Percentiles rank a stretch among this genome's conserved stretches.
phyloP scores from a whole-genome alignment of 1,140 invertebrate genomes.

The Phymastichus coffea region DNA sequence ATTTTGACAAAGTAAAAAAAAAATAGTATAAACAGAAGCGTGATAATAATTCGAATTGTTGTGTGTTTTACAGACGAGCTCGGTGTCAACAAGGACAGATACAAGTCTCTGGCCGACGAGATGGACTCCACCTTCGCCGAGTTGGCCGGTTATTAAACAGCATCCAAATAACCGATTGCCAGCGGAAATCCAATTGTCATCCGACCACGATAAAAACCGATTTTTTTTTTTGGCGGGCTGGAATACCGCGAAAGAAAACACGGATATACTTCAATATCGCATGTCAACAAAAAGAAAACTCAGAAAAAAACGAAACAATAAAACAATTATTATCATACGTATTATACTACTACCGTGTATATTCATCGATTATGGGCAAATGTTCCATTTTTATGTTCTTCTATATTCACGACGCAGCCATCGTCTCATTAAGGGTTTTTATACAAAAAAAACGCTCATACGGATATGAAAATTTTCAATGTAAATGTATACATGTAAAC shows the following conservation, averaged over 20 bases:
- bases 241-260: slow-evolving; percentile 16
- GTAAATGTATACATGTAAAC: too few relatives aligned
- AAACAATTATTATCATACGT: slow-evolving; percentile 5
- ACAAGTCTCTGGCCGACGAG: slow-evolving; percentile 94
- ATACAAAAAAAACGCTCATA: neutral
- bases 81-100: slow-evolving; percentile 98
- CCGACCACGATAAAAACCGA: slow-evolving; percentile 32
- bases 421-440: neutral
- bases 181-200: slow-evolving; percentile 15
- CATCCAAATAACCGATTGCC: neutral
- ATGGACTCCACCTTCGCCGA: slow-evolving; percentile 92
- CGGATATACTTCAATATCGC: slow-evolving; percentile 25
- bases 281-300: slow-evolving; percentile 13
- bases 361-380: slow-evolving; percentile 9
- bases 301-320: slow-evolving; percentile 20
- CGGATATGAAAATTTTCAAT: neutral
- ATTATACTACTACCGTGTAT: neutral
- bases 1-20: slow-evolving; percentile 25
- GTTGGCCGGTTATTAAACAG: slow-evolving; percentile 77
- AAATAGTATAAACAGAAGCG: neutral
- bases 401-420: neutral
- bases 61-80: slow-evolving; percentile 80
- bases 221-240: slow-evolving; percentile 18
- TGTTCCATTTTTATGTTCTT: neutral
- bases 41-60: slow-evolving; percentile 8